A percentile compares a stretch with the other conserved stretches of the same genome.
phyloP scores from a whole-genome alignment of 2,113 vertebrate genomes.

The Saguinus imperator region DNA sequence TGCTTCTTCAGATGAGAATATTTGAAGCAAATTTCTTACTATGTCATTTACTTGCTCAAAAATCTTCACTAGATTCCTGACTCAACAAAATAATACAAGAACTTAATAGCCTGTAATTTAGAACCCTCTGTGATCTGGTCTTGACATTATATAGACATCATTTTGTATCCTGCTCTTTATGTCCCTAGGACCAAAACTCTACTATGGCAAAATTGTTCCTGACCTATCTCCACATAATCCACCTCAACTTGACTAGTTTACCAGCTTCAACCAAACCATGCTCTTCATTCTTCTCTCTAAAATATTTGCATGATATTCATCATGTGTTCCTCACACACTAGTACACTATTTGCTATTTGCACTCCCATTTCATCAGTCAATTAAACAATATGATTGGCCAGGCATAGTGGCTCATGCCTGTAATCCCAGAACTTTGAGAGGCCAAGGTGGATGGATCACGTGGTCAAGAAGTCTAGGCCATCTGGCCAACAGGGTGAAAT shows the following conservation, averaged over 20 bases:
- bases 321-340: neutral
- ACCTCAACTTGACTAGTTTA: neutral
- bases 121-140: neutral
- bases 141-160: neutral
- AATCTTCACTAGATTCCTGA: neutral
- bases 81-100: neutral
- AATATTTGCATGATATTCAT: neutral
- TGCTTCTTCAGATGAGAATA: neutral
- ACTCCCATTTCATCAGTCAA: neutral
- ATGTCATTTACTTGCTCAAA: neutral
- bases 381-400: neutral
- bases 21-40: neutral
- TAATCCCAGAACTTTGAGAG: too few relatives aligned
- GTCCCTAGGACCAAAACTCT: neutral
- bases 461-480: too few relatives aligned
- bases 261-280: neutral
- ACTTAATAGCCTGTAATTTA: neutral
- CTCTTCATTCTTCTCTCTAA: neutral
- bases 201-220: neutral
- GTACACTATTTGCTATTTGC: neutral
- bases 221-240: neutral
- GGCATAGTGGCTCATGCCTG: too few relatives aligned
- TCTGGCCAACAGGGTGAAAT: too few relatives aligned
- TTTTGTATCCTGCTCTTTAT: neutral
- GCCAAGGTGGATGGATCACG: too few relatives aligned